phyloP scores from a whole-genome alignment of 2,113 vertebrate species.

The Hiodon alosoides region DNA sequence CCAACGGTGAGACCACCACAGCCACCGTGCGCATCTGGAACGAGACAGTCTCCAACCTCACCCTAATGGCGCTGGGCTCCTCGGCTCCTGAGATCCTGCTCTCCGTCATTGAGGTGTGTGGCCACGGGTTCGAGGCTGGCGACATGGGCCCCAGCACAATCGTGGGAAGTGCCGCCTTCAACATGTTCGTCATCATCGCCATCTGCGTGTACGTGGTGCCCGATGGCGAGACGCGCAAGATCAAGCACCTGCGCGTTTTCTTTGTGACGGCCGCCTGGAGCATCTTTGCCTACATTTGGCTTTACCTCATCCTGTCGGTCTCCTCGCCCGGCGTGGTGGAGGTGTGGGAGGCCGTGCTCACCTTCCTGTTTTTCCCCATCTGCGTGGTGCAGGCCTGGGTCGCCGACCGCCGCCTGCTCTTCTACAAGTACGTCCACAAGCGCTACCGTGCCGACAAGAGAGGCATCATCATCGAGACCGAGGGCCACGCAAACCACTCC shows the following conservation, averaged over 20 bases:
- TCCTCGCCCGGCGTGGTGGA: constrained; percentile 70
- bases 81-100: constrained; percentile 75
- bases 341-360: constrained; percentile 75
- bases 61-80: constrained; percentile 75
- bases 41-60: constrained; percentile 77
- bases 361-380: constrained; percentile 65
- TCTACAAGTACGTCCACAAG: constrained; percentile 71
- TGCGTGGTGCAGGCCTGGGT: constrained; percentile 77
- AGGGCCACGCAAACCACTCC: constrained; percentile 47
- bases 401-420: constrained; percentile 70
- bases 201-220: constrained; percentile 75
- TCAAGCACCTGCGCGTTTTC: constrained; percentile 75
- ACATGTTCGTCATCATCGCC: constrained; percentile 79
- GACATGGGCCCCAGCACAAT: constrained; percentile 74
- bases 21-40: constrained; percentile 77
- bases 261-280: constrained; percentile 75
- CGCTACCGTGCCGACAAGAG: constrained; percentile 69
- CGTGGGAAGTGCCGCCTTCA: constrained; percentile 77
- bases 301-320: constrained; percentile 72
- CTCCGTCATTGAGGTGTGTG: constrained; percentile 77
- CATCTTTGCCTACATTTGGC: constrained; percentile 77
- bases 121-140: constrained; percentile 66
- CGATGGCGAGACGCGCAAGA: constrained; percentile 68
- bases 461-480: constrained; percentile 71
- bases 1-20: constrained; percentile 71